phyloP scores from a whole-genome alignment of 2,113 vertebrate species.

The Ceratotherium simum region DNA sequence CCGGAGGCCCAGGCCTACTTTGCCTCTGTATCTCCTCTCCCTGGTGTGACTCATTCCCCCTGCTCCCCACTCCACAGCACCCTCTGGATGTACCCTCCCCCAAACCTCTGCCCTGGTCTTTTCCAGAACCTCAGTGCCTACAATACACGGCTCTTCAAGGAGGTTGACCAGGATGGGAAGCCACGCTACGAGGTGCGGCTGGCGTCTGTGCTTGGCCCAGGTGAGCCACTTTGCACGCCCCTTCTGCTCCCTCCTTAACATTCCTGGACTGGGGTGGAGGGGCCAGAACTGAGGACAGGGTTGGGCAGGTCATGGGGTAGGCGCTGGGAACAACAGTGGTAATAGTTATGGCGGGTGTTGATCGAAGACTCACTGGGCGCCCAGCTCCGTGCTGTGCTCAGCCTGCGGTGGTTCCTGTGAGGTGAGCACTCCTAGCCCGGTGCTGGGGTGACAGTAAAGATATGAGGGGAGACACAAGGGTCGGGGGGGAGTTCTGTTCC shows the following conservation, averaged over 20 bases:
- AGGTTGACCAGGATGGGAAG: conserved; percentile 82
- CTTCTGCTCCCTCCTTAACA: neutral
- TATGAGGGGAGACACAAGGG: neutral
- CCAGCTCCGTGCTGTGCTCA: neutral
- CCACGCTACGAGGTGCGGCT: conserved; percentile 92
- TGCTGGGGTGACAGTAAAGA: neutral
- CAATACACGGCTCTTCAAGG: conserved; percentile 95
- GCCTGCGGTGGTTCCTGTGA: neutral
- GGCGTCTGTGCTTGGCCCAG: conserved; percentile 91
- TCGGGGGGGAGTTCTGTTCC: neutral
- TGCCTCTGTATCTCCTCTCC: neutral
- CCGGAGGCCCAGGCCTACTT: rapidly evolving
- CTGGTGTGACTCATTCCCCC: neutral
- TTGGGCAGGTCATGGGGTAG: neutral
- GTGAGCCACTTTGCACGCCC: conserved; percentile 78
- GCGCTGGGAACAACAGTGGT: neutral
- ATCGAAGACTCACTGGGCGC: neutral
- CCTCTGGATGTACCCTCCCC: neutral
- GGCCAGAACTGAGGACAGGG: neutral
- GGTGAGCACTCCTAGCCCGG: neutral
- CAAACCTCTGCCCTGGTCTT: neutral
- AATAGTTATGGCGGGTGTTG: neutral
- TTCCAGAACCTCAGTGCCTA: conserved; percentile 94
- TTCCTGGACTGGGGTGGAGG: neutral
- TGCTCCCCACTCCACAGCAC: neutral